Conservation (phyloP, 2,888 invertebrate genomes). For the Tetragonula carbonaria region DNA sequence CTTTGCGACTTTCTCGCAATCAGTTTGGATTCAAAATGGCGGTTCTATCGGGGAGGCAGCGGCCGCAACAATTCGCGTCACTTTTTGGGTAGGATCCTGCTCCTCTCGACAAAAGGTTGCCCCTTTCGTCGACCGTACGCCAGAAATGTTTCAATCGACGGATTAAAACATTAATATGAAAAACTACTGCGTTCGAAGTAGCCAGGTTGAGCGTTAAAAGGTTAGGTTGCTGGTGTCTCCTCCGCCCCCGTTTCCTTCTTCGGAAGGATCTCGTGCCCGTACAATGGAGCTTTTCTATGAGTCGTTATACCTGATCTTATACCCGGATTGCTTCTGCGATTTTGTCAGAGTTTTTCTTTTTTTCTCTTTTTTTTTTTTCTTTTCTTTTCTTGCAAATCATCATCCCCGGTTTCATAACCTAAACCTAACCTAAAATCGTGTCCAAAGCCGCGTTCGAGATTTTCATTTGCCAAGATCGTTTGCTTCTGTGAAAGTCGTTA, state of each 20-base stretch:
- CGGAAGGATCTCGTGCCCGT: conserved; percentile 53
- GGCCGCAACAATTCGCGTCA: background rate
- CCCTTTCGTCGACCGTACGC: conserved; percentile 31
- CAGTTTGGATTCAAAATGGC: background rate
- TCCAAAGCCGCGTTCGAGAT: conserved; percentile 14
- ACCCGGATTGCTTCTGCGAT: conserved; percentile 53
- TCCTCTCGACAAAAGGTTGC: conserved; percentile 16
- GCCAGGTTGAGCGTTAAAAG: conserved; percentile 75
- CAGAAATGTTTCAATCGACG: conserved; percentile 71
- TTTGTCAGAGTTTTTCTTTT: conserved; percentile 61
- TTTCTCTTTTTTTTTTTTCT: conserved; percentile 22
- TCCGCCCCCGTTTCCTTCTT: conserved; percentile 56
- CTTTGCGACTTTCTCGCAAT: background rate
- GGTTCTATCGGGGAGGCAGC: background rate
- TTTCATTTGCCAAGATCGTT: background rate
- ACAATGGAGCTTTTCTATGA: conserved; percentile 63
- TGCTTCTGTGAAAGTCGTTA: background rate
- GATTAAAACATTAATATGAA: conserved; percentile 81
- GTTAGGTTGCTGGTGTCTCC: conserved; percentile 67
- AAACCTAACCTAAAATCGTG: background rate
- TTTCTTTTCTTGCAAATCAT: conserved; percentile 74
- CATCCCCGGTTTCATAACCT: conserved; percentile 35
- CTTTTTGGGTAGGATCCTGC: background rate
- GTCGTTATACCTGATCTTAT: conserved; percentile 63
- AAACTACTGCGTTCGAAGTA: conserved; percentile 71